Conservation (phyloP, 2,888 invertebrate species). For the Acrocera orbiculus region DNA sequence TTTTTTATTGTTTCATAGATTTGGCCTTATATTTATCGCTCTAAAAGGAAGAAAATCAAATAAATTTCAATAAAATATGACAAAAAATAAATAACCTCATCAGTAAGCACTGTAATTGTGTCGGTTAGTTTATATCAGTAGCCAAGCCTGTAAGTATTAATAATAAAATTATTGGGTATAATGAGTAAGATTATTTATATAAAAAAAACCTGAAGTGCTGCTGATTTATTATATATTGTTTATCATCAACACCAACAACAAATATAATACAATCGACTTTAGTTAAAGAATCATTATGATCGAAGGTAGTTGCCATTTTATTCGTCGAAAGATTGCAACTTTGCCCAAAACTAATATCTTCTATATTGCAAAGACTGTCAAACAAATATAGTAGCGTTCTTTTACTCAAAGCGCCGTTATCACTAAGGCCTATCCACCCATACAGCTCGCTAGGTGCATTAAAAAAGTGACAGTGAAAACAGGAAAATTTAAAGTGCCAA, state of each 20-base stretch:
- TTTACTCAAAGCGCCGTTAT: too few species aligned
- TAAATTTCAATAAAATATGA: too few species aligned
- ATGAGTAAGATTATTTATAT: background rate
- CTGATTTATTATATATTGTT: constrained; percentile 90
- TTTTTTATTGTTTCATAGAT: constrained; percentile 72
- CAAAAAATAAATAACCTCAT: constrained; percentile 70
- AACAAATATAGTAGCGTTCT: too few species aligned
- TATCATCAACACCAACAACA: constrained; percentile 86
- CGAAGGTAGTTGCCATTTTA: constrained; percentile 57
- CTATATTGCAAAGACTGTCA: too few species aligned
- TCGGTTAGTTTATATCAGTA: constrained; percentile 91
- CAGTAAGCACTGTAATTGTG: constrained; percentile 80
- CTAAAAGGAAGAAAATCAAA: constrained; percentile 30
- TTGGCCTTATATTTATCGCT: constrained; percentile 83
- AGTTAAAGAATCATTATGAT: constrained; percentile 54
- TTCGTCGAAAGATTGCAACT: constrained; percentile 80
- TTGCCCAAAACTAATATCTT: constrained; percentile 80
- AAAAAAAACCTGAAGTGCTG: constrained; percentile 63
- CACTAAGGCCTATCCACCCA: too few species aligned
- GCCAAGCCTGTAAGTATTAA: constrained; percentile 58
- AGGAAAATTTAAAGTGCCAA: too few species aligned
- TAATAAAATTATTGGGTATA: constrained; percentile 2
- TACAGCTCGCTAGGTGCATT: too few species aligned
- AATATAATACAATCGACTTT: constrained; percentile 83
- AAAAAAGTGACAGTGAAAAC: too few species aligned